phyloP scores from a whole-genome alignment of 2,888 invertebrate species.

The Drosophila mimetica region DNA sequence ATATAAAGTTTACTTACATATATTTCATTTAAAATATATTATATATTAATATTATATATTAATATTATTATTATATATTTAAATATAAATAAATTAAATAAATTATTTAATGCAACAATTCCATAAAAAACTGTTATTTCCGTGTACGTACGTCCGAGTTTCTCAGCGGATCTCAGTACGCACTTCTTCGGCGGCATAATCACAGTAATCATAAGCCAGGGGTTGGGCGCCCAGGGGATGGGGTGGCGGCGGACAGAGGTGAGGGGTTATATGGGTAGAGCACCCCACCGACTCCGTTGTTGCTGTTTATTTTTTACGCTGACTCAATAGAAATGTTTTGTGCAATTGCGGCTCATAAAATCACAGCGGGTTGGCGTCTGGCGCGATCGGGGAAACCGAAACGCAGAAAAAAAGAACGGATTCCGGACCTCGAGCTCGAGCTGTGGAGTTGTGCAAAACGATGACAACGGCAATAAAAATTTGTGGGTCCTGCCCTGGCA shows the following conservation, averaged over 20 bases:
- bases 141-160: conserved; percentile 17
- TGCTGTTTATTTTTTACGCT: conserved; percentile 69
- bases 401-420: conserved; percentile 5
- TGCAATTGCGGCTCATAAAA: conserved; percentile 84
- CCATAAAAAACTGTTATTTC: no score
- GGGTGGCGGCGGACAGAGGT: not conserved
- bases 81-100: no score
- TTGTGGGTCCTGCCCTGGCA: conserved; percentile 9
- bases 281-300: conserved; percentile 48
- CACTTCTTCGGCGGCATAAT: conserved; percentile 68
- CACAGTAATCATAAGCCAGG: conserved; percentile 72
- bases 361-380: conserved; percentile 81
- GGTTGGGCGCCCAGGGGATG: conserved; percentile 9
- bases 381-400: conserved; percentile 50
- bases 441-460: conserved; percentile 45
- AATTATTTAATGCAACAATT: no score
- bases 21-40: no score
- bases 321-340: conserved; percentile 81
- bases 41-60: no score
- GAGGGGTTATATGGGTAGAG: conserved; percentile 4
- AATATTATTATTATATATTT: no score
- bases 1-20: no score
- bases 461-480: conserved; percentile 76
- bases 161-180: conserved; percentile 42
- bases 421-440: conserved; percentile 10